These are phyloP conservation scores for Cacatua alba DNA, from an alignment of 2,113 vertebrate species.

Conservation along the genomic window DNA sequence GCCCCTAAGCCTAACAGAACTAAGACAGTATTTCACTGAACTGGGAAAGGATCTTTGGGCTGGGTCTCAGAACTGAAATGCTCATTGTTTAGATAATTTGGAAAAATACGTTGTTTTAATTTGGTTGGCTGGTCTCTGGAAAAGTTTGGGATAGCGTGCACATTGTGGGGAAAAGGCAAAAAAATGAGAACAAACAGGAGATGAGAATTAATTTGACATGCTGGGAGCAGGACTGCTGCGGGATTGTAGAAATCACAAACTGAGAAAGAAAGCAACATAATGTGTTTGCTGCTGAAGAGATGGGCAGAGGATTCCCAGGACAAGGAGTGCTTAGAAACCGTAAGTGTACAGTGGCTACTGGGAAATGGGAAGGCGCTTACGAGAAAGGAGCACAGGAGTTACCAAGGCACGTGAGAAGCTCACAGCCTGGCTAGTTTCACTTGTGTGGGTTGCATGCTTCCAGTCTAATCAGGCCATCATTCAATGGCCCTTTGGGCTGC, in stretches of 20 bases:
- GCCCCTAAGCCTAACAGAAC: not conserved
- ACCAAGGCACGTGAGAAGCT: not conserved
- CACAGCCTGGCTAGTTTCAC: not conserved
- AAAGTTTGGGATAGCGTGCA: slow-evolving; percentile 40
- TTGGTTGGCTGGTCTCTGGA: slow-evolving; percentile 19
- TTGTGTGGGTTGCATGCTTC: not conserved
- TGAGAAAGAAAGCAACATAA: not conserved
- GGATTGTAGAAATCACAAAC: not conserved
- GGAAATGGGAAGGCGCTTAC: not conserved
- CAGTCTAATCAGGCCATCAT: not conserved
- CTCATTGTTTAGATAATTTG: slow-evolving; percentile 18
- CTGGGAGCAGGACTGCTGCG: not conserved
- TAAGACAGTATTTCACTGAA: not conserved
- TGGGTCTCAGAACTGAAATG: slow-evolving; percentile 8
- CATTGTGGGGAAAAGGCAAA: slow-evolving; percentile 28
- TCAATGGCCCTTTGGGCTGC: not conserved
- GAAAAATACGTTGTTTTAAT: slow-evolving; percentile 46
- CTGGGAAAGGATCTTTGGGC: not conserved
- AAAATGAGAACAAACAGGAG: slow-evolving; percentile 36
- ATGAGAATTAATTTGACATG: not conserved
- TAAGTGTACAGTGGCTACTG: not conserved
- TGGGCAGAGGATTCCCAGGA: not conserved
- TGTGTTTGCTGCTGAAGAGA: not conserved
- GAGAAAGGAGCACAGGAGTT: not conserved
- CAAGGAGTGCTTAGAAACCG: not conserved